Conservation (phyloP, 2,113 vertebrate genomes). For the Oophaga pumilio region DNA sequence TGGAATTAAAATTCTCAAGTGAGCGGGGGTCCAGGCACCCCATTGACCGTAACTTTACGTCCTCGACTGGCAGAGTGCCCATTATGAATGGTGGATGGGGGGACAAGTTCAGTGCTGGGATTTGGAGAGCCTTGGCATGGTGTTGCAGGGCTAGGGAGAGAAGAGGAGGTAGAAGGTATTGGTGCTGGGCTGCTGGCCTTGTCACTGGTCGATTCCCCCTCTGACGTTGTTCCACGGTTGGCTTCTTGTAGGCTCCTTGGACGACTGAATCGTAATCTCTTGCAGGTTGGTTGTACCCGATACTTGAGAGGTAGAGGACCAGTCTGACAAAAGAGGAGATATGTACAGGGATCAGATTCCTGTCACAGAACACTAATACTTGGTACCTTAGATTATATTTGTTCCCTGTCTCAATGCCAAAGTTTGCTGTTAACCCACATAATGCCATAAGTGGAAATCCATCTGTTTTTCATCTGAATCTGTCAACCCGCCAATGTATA, state of each 20-base stretch:
- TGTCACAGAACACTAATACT: not conserved
- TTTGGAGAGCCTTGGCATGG: constrained; percentile 73
- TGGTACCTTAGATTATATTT: no score
- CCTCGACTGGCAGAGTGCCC: constrained; percentile 70
- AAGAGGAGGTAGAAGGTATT: constrained; percentile 74
- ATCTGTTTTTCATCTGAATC: no score
- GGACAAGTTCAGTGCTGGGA: constrained; percentile 60
- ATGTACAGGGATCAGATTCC: not conserved
- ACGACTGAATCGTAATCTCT: constrained; percentile 76
- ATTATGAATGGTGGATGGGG: constrained; percentile 73
- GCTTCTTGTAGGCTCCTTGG: constrained; percentile 78
- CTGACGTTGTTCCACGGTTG: constrained; percentile 85
- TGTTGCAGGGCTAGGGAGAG: constrained; percentile 75
- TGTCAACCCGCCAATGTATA: no score
- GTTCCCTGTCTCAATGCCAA: no score
- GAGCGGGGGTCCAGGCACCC: constrained; percentile 72
- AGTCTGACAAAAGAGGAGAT: constrained; percentile 68
- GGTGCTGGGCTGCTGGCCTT: constrained; percentile 84
- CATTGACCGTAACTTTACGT: constrained; percentile 86
- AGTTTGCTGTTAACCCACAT: not conserved
- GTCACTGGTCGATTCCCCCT: constrained; percentile 89
- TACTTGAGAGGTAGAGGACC: constrained; percentile 89
- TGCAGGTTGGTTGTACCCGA: constrained; percentile 84
- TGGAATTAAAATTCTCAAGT: constrained; percentile 69
- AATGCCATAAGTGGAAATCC: not conserved